Conservation (phyloP, 2,888 invertebrate species). For the Chaetoderma sp. region DNA sequence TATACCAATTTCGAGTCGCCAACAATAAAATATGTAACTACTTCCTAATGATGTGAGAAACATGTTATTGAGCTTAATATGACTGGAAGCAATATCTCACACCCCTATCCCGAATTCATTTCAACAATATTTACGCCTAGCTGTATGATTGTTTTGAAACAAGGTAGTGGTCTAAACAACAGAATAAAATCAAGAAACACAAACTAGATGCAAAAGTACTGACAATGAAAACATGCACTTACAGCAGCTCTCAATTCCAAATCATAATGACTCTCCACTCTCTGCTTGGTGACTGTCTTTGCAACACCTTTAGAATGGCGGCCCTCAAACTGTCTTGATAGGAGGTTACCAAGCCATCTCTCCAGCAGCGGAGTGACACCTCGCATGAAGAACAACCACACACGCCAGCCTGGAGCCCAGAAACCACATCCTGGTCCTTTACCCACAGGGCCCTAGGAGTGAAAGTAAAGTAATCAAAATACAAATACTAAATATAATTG, state of each 20-base stretch:
- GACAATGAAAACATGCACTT: constrained; percentile 41
- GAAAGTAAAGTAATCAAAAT: not conserved
- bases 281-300: constrained; percentile 99
- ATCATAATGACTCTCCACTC: constrained; percentile 99
- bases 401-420: constrained; percentile 99
- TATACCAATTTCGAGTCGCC: no score
- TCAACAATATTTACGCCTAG: no score
- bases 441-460: constrained; percentile 88
- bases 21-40: no score
- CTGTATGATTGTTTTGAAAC: no score
- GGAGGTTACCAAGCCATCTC: constrained; percentile 98
- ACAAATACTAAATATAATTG: not conserved
- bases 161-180: no score
- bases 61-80: no score
- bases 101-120: no score
- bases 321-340: constrained; percentile 99
- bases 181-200: no score
- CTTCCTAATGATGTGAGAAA: no score
- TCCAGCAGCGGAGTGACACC: constrained; percentile 98
- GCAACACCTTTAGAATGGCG: constrained; percentile 99
- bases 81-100: no score
- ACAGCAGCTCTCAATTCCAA: constrained; percentile 95
- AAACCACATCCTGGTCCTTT: constrained; percentile 99
- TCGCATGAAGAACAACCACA: constrained; percentile 99
- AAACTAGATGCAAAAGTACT: no score